These are phyloP conservation scores for Rhinoderma darwinii DNA, from an alignment of 2,113 vertebrate species.

Conservation along the genomic window DNA sequence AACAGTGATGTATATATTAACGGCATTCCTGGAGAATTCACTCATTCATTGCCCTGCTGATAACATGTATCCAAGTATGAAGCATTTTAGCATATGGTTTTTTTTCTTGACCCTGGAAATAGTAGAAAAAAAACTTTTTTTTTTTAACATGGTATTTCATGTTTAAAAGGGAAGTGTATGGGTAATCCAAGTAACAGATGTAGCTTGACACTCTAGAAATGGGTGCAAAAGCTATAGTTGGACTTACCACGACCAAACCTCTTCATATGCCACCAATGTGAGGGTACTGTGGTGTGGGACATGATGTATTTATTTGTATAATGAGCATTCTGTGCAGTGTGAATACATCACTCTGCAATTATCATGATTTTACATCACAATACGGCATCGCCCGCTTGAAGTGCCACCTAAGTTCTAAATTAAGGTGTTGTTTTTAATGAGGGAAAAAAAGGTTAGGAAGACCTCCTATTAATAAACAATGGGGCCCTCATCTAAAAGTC, in stretches of 20 bases:
- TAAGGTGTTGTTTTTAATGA: too few relatives aligned
- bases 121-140: background rate
- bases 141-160: background rate
- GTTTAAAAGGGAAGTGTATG: background rate
- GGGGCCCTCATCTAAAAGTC: too few relatives aligned
- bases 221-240: background rate
- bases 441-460: too few relatives aligned
- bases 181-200: background rate
- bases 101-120: background rate
- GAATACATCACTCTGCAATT: too few relatives aligned
- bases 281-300: too few relatives aligned
- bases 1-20: constrained; percentile 10
- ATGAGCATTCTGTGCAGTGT: too few relatives aligned
- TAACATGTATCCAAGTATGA: constrained; percentile 31
- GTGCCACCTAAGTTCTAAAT: too few relatives aligned
- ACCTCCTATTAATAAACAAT: too few relatives aligned
- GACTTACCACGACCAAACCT: background rate
- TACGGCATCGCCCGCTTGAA: background rate
- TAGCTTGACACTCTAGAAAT: background rate
- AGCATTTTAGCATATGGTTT: background rate
- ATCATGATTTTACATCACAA: background rate
- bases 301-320: too few relatives aligned
- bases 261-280: too few relatives aligned
- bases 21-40: constrained; percentile 31
- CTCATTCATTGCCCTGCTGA: constrained; percentile 30